A percentile compares a stretch with the other conserved stretches of the same genome.
Conservation (phyloP, 1,140 invertebrate genomes). For the Lepidostoma basale region DNA sequence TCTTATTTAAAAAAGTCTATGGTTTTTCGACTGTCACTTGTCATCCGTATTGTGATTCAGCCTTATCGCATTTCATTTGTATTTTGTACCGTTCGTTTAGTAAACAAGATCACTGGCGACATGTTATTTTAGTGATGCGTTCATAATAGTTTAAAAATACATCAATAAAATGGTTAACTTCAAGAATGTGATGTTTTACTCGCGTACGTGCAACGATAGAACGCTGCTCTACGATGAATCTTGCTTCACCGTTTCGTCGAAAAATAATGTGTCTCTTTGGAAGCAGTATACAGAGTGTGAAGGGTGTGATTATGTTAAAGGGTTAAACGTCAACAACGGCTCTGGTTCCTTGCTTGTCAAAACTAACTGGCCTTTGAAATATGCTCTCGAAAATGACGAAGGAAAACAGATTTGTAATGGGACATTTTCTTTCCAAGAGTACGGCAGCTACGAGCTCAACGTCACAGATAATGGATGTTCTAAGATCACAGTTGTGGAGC, state of each 20-base stretch:
- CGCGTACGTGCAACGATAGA: conserved; percentile 31
- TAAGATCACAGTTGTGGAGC: conserved; percentile 52
- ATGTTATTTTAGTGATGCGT: conserved; percentile 13
- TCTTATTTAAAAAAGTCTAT: no score
- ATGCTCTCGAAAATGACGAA: conserved; percentile 49
- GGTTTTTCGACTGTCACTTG: no score
- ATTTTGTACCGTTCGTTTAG: no score
- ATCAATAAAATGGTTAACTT: conserved; percentile 36
- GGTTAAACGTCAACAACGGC: conserved; percentile 33
- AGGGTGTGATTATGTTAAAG: conserved; percentile 32
- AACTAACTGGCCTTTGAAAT: conserved; percentile 52
- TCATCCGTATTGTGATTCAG: no score
- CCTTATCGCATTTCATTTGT: no score
- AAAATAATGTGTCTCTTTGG: conserved; percentile 34
- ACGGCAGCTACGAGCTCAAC: conserved; percentile 54
- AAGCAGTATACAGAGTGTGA: conserved; percentile 38
- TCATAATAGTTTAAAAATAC: neutral
- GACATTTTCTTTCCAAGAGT: conserved; percentile 51
- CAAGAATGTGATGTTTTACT: conserved; percentile 39
- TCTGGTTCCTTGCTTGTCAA: conserved; percentile 46
- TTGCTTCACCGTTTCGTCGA: conserved; percentile 26
- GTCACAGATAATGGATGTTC: conserved; percentile 48
- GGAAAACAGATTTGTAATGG: conserved; percentile 53
- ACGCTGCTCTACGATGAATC: conserved; percentile 37
- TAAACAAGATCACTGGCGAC: no score